A percentile compares a stretch with the other conserved stretches of the same genome.
Conservation (phyloP, 2,888 invertebrate species). For the Junonia oenone region DNA sequence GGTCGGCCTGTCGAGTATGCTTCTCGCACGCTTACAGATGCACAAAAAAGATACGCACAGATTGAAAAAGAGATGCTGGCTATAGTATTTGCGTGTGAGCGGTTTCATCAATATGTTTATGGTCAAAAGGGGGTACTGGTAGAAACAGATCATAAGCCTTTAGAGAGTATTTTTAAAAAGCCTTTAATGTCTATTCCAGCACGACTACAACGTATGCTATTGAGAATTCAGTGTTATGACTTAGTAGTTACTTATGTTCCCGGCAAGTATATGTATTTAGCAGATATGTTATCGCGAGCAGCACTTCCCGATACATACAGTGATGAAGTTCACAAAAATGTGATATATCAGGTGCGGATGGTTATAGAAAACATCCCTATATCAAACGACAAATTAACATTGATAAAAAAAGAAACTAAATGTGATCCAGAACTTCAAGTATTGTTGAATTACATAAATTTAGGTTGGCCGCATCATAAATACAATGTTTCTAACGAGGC, state of each 20-base stretch:
- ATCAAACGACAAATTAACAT: conserved; percentile 16
- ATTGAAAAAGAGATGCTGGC: conserved; percentile 34
- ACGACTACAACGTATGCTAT: conserved; percentile 34
- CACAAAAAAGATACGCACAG: conserved; percentile 31
- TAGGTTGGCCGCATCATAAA: conserved; percentile 34
- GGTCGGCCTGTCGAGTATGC: conserved; percentile 28
- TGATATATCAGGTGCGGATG: conserved; percentile 9
- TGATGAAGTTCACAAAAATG: too few relatives aligned
- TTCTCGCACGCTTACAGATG: conserved; percentile 27
- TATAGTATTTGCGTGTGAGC: conserved; percentile 33
- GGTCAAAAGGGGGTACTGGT: conserved; percentile 24
- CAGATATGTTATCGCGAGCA: conserved; percentile 33
- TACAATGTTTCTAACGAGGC: conserved; percentile 12
- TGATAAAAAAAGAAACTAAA: conserved; percentile 17
- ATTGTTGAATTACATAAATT: conserved; percentile 23
- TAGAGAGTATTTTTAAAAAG: conserved; percentile 34
- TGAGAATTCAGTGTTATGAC: conserved; percentile 32
- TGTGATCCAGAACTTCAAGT: conserved; percentile 19
- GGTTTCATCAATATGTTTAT: conserved; percentile 35
- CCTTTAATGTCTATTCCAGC: conserved; percentile 27
- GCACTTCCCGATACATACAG: conserved; percentile 29
- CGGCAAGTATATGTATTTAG: conserved; percentile 35
- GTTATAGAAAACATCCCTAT: neutral
- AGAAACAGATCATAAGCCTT: conserved; percentile 37
- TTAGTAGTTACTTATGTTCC: conserved; percentile 30